Evolutionary conservation across 2,888 invertebrate genomes (phyloP).

Genomic region (Pseudanteris insignis): DNA sequence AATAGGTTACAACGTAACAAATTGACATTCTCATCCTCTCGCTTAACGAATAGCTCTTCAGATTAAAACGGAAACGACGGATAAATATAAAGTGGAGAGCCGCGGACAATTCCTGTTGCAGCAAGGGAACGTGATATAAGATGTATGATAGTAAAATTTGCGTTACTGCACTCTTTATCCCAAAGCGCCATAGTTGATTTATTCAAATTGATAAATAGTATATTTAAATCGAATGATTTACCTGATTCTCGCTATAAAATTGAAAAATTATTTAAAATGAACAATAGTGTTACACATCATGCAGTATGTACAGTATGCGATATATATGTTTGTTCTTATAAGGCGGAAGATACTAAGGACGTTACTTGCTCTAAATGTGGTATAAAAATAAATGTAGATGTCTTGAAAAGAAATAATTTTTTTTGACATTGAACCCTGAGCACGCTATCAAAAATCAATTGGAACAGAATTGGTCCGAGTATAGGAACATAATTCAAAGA

Average conservation of each 20-base stretch:
- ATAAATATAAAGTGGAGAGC: too few relatives aligned
- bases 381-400: conserved; percentile 8
- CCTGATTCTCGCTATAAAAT: conserved; percentile 23
- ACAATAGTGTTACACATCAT: conserved; percentile 20
- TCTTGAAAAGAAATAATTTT: conserved; percentile 11
- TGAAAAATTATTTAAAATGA: conserved; percentile 30
- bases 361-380: conserved; percentile 6
- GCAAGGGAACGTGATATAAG: conserved; percentile 18
- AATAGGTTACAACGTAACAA: too few relatives aligned
- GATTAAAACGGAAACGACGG: too few relatives aligned
- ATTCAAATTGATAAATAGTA: conserved; percentile 26
- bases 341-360: conserved; percentile 1
- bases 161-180: conserved; percentile 8
- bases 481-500: too few relatives aligned
- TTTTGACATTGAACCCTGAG: conserved; percentile 35
- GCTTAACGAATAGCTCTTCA: too few relatives aligned
- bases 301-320: conserved; percentile 29
- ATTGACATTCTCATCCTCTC: too few relatives aligned
- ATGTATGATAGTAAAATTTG: conserved; percentile 16
- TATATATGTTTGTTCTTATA: conserved; percentile 7
- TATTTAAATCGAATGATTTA: conserved; percentile 13
- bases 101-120: too few relatives aligned
- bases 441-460: too few relatives aligned
- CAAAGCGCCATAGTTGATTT: conserved; percentile 29
- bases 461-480: too few relatives aligned